Percentiles rank a stretch among this genome's conserved stretches.
Evolutionary conservation across 2,113 vertebrate species (phyloP).

Genomic region (Psammodynastes pulverulentus): DNA sequence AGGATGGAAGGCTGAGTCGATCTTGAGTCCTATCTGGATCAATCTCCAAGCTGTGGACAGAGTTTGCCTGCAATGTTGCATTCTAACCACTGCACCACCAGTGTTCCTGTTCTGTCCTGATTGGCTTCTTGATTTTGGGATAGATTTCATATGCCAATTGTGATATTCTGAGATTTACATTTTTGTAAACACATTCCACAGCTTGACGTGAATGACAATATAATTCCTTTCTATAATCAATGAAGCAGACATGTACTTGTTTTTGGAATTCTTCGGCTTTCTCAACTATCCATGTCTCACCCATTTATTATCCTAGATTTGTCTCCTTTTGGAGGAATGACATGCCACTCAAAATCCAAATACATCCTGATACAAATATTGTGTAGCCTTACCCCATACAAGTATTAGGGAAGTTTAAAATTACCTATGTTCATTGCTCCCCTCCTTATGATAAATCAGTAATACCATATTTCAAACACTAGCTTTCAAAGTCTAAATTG

Average conservation of each 20-base stretch:
- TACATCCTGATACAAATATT: not conserved
- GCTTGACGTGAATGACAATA: not conserved
- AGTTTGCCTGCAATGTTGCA: not conserved
- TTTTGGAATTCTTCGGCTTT: not conserved
- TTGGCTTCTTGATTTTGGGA: not conserved
- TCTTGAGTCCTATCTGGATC: not conserved
- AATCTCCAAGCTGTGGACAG: not conserved
- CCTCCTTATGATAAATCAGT: not conserved
- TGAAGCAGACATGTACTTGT: not conserved
- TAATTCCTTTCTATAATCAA: not conserved
- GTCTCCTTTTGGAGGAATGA: not conserved
- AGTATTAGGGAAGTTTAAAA: not conserved
- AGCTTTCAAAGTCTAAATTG: not conserved
- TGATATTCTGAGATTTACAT: not conserved
- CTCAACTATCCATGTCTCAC: not conserved
- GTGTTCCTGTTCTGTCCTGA: not conserved
- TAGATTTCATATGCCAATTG: not conserved
- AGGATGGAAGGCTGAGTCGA: not conserved
- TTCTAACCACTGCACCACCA: not conserved
- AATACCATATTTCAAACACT: not conserved
- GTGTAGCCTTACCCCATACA: not conserved
- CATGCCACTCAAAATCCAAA: not conserved
- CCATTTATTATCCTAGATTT: not conserved
- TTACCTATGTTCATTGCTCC: not conserved
- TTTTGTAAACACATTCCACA: not conserved